A percentile compares a stretch with the other conserved stretches of the same genome.
Conservation (phyloP, 2,888 invertebrate genomes). For the Marasmarcha lunaedactyla region DNA sequence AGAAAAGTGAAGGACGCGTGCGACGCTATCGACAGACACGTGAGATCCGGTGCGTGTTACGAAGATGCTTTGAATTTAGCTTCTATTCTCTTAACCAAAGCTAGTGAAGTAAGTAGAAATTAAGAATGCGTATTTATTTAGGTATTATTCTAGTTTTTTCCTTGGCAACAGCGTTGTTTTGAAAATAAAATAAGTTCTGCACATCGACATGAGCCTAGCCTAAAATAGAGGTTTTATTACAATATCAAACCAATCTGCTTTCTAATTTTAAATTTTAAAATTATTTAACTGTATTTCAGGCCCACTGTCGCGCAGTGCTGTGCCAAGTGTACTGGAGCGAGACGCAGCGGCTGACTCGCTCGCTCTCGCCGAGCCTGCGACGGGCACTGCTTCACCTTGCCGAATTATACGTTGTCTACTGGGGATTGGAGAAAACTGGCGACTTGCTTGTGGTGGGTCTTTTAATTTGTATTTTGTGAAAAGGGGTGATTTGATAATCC, state of each 20-base stretch:
- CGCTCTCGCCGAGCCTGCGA: slow-evolving; percentile 71
- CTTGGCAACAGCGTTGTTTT: too few relatives aligned
- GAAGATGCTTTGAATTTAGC: slow-evolving; percentile 90
- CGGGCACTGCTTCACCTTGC: slow-evolving; percentile 77
- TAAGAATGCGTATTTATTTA: too few relatives aligned
- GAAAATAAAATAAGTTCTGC: too few relatives aligned
- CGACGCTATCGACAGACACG: slow-evolving; percentile 57
- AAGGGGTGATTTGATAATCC: not conserved
- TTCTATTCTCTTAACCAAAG: slow-evolving; percentile 83
- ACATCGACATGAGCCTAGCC: too few relatives aligned
- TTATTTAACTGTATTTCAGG: slow-evolving; percentile 57
- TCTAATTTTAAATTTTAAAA: too few relatives aligned
- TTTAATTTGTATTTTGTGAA: not conserved
- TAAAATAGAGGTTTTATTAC: too few relatives aligned
- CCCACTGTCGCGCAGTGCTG: slow-evolving; percentile 88
- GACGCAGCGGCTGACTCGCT: slow-evolving; percentile 46
- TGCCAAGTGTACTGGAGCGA: slow-evolving; percentile 76
- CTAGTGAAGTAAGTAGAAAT: slow-evolving; percentile 83
- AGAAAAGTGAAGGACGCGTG: slow-evolving; percentile 36
- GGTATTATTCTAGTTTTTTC: too few relatives aligned
- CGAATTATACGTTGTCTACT: slow-evolving; percentile 81
- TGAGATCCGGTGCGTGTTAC: slow-evolving; percentile 71
- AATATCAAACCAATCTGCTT: too few relatives aligned
- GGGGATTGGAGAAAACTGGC: slow-evolving; percentile 79
- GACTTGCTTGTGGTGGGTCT: slow-evolving; percentile 80